Conservation (phyloP, 2,113 vertebrate genomes). For the Gasterosteus aculeatus region DNA sequence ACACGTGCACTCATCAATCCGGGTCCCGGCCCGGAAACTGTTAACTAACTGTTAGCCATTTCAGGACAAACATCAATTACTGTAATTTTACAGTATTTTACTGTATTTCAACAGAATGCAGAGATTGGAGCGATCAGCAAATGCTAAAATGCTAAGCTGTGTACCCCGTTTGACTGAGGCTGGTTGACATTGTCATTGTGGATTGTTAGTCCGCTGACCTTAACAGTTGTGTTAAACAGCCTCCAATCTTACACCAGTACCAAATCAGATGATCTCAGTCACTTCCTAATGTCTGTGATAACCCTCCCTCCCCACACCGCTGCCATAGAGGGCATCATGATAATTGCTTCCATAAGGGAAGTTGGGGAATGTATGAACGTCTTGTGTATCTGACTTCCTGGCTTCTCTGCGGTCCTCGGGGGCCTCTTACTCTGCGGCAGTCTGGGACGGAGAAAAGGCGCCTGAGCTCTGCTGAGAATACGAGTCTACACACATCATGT, state of each 20-base stretch:
- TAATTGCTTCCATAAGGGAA: conserved; percentile 83
- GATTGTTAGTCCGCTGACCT: not conserved
- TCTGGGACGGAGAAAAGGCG: conserved; percentile 51
- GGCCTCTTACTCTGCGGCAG: conserved; percentile 50
- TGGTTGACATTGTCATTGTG: not conserved
- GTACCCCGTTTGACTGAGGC: not conserved
- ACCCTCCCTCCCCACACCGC: conserved; percentile 37
- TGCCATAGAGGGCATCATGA: conserved; percentile 50
- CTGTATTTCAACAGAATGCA: not conserved
- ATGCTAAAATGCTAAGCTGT: not conserved
- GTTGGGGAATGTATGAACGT: conserved; percentile 82
- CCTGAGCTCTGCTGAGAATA: conserved; percentile 33
- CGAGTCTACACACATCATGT: conserved; percentile 24
- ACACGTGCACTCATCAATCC: conserved; percentile 1
- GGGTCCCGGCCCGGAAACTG: not conserved
- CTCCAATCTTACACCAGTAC: conserved; percentile 37
- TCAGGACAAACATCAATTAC: not conserved
- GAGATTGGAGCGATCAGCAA: not conserved
- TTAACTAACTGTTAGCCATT: conserved; percentile 16
- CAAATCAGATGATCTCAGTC: conserved; percentile 64
- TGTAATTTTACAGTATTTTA: not conserved
- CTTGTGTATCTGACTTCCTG: conserved; percentile 76
- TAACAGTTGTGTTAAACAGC: conserved; percentile 1
- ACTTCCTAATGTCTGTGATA: conserved; percentile 62
- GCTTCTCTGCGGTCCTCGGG: conserved; percentile 55